Percentiles rank a stretch among this genome's conserved stretches.
Evolutionary conservation across 2,888 invertebrate genomes (phyloP).

Genomic region (Germaria angustata): DNA sequence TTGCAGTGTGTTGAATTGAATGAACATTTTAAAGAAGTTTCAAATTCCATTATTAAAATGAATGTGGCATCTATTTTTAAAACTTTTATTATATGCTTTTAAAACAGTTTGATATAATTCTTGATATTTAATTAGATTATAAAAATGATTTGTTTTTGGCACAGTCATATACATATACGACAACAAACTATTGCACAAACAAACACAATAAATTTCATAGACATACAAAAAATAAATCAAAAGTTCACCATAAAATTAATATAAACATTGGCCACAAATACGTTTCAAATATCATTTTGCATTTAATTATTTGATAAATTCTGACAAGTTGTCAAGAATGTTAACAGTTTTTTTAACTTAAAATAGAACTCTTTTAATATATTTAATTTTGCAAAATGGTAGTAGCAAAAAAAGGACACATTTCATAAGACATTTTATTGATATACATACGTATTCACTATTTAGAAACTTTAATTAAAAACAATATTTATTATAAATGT

Average conservation of each 20-base stretch:
- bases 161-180: not conserved
- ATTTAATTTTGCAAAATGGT: no score
- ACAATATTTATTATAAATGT: no score
- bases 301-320: slow-evolving; percentile 23
- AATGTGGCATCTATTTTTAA: no score
- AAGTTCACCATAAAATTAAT: not conserved
- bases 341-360: not conserved
- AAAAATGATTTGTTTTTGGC: not conserved
- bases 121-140: not conserved
- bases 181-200: no score
- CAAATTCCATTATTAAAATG: not conserved
- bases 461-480: no score
- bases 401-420: no score
- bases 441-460: no score
- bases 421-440: no score
- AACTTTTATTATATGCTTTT: not conserved
- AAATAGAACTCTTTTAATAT: no score
- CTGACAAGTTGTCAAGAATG: slow-evolving; percentile 30
- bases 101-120: not conserved
- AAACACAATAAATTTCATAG: no score
- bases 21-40: no score
- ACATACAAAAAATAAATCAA: slow-evolving; percentile 19
- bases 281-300: slow-evolving; percentile 5
- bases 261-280: not conserved
- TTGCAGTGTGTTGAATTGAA: no score